Evolutionary conservation across 2,113 vertebrate genomes (phyloP), one percentile per base, ranked within the genome.

Genomic region (Seriola aureovittata): DNA sequence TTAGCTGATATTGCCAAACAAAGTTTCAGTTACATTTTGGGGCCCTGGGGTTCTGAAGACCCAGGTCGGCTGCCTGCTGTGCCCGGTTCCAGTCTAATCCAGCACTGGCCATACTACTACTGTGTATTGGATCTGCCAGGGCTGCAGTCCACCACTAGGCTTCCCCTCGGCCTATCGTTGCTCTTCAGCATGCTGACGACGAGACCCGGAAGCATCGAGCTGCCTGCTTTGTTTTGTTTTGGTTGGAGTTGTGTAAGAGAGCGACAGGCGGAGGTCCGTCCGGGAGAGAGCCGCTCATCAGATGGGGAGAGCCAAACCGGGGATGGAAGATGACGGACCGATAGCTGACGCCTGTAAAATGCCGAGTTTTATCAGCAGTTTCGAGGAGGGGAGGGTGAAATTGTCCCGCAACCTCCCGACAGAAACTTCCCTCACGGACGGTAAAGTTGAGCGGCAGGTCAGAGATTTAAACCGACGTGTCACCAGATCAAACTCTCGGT

Each of bases 301-400:
- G 81, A 95, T 96, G 95, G 94, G 95, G 93, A 93, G 94, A 89
- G 80, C 66, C 55, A n/a, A 8, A 55, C 77, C 88, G 90, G 96
- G 95, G 81, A 97, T 97, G 97, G 97, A 96, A 91, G 96, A 97
- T 94, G 96, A 96, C 84, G 95, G 91, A 90, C 92, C 93, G 72
- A 80, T 89, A 90, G 81, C 85, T 50, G 83, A 78, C 66, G 88
- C 70, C 40, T 80, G 77, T 50, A 90, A 78, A 29, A 96, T 93
- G 94, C 94, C 94, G 44, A 92, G 87, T 82, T 94, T 90, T 25
- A 85, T 90, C 54, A 75, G 85, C 75, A 77, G 85, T 52, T 88
- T 92, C 11, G 93, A 93, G 36, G 93, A 92, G 14, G 90, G 87
- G 46, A 82, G 87, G 82, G 86, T 44, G 79, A 93, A 64, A 79